phyloP scores from a whole-genome alignment of 1,140 invertebrate genomes.

The Nymphalis io region DNA sequence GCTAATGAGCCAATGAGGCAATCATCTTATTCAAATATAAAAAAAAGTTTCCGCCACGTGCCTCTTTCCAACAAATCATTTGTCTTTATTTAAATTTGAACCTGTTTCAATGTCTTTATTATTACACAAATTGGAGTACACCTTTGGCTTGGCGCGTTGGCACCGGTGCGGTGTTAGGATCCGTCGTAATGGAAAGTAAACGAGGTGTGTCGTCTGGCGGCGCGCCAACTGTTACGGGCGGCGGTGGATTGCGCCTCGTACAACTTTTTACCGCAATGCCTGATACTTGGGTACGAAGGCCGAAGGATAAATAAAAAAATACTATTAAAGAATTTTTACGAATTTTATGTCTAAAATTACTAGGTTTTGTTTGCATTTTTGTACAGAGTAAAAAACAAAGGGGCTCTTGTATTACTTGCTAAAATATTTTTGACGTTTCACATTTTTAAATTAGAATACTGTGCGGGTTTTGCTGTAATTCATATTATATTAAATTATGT shows the following conservation, averaged over 20 bases:
- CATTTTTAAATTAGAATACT: neutral
- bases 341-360: too few relatives aligned
- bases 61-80: too few relatives aligned
- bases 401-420: too few relatives aligned
- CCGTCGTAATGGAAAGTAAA: slow-evolving; percentile 31
- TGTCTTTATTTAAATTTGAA: too few relatives aligned
- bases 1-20: too few relatives aligned
- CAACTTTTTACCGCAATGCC: slow-evolving; percentile 13
- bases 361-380: too few relatives aligned
- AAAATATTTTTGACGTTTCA: neutral
- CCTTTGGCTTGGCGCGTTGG: slow-evolving; percentile 16
- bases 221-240: slow-evolving; percentile 12
- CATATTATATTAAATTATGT: neutral
- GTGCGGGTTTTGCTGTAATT: neutral
- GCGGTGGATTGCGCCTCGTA: neutral
- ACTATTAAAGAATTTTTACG: neutral
- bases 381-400: too few relatives aligned
- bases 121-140: neutral
- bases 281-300: neutral
- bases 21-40: too few relatives aligned
- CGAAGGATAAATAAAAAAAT: neutral
- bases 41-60: too few relatives aligned
- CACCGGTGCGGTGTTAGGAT: neutral
- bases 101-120: neutral
- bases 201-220: slow-evolving; percentile 27